Evolutionary conservation across 2,797 vertebrate species (phyloP).

Genomic region (Gastrophryne carolinensis): DNA sequence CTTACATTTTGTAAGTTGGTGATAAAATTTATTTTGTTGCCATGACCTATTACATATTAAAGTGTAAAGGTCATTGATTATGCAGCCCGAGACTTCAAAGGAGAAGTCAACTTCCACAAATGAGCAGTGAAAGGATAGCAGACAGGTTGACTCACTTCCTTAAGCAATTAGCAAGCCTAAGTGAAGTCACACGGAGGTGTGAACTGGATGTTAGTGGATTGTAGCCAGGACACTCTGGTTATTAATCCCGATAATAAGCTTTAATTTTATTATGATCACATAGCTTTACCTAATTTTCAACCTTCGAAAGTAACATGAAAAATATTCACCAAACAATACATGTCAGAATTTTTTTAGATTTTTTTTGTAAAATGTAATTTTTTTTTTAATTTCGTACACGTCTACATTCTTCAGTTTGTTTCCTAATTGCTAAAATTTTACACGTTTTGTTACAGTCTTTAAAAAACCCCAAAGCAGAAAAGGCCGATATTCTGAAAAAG

Average conservation of each 20-base stretch:
- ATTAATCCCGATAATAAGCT: not conserved
- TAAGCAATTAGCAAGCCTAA: conserved; percentile 7
- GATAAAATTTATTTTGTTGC: not conserved
- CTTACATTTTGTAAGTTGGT: not conserved
- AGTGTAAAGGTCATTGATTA: too few relatives aligned
- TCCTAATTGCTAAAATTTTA: not conserved
- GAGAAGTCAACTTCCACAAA: not conserved
- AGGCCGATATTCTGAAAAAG: conserved; percentile 87
- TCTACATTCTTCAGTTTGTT: not conserved
- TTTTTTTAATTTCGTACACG: not conserved
- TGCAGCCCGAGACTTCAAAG: not conserved
- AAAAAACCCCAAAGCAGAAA: conserved; percentile 86
- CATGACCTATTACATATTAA: too few relatives aligned
- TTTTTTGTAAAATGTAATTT: not conserved
- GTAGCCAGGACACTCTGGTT: not conserved
- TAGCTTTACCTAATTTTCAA: not conserved
- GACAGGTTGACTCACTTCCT: conserved; percentile 4
- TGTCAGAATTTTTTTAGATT: not conserved
- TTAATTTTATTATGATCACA: not conserved
- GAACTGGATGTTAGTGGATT: not conserved
- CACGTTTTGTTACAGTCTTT: conserved; percentile 68
- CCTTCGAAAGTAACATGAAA: too few relatives aligned
- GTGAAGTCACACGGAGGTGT: not conserved
- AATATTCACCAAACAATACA: not conserved
- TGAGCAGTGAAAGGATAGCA: not conserved